Base-by-base conservation (phyloP, 2,113 vertebrate species). In the Nycticorax nycticorax region DNA sequence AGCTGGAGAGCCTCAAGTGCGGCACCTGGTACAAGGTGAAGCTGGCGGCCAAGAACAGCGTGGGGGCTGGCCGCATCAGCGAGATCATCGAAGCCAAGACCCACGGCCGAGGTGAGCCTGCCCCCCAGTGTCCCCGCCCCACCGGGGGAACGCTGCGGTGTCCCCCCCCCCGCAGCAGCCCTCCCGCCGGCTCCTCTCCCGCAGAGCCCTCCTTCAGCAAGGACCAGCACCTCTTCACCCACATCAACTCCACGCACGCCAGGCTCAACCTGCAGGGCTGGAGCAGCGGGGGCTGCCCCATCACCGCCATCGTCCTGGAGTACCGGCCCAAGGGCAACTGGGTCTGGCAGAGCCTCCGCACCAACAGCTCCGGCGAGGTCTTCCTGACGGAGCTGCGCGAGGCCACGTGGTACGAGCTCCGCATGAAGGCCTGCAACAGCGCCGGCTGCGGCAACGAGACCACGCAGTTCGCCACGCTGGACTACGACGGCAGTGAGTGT, bases 21-120 rank as follows among this genome's bases (percentile, higher is more conserved):
- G 99, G 99, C 92, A 99, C 99, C 4, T 99, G 99, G 99, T 99
- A 99, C 98, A 99, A 99, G 98, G 99, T 99, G 94, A 99, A 99
- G 97, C 97, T 99, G 97, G 99, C 99, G 0, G 99, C 99, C 91
- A 99, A 99, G 98, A 99, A 99, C 98, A 99, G 99, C 6, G 99
- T 99, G 4, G 99, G 99, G 10, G 99, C 99, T 0, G 99, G 99
- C 23, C 99, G 99, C 97, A 99, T 99, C 98, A 99, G 99, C 26
- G 99, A 99, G 98, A 99, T 99, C 97, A 99, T 99, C 14, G 99
- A 99, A 79, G 99, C 99, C 93, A 99, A 99, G 98, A 99, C 99
- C 41, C 99, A 99, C 0, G 99, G 99, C 59, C 97, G 99, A 98
- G 99, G 99, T 99, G 81, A 89, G 82, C 74, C 37, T 1, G 15